Base-by-base conservation (phyloP, 2,113 vertebrate species). In the Tonatia bakeri region DNA sequence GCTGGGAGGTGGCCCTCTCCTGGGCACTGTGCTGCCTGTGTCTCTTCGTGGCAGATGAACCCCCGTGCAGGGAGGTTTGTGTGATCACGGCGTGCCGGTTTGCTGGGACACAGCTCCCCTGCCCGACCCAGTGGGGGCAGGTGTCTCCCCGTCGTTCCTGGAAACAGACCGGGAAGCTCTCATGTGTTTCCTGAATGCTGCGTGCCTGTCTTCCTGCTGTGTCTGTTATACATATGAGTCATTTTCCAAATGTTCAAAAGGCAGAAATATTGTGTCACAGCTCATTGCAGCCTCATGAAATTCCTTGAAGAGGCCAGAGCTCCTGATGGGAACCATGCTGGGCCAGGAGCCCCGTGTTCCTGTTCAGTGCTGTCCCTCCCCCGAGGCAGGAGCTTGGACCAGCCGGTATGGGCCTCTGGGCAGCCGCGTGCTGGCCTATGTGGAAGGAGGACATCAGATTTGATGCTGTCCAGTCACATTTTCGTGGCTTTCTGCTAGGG, bases 171-270 rank as follows among this genome's bases (percentile, higher is more conserved):
- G 59, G 87, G 38, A 91, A 93, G 90, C 50, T 93, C 56, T 52
- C 67, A 54, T 94, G 77, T 85, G 33, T 72, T 96, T 67, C 61
- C 56, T 77, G 84, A 85, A 56, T 52, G 50, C 15, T 80, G 81
- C 59, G 17, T 64, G 80, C 24, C 85, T 59, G 81, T 82, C 76
- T 97, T 84, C 70, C 83, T 97, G 79, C 92, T 69, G 73, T 73
- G 33, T 92, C 83, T 94, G 75, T 90, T 93, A 56, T 82, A 88
- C 52, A 47, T 43, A 54, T 69, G 31, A 94, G 69, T 96, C 61
- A 95, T 92, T 97, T 96, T 92, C 85, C 89, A 94, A 97, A 96
- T 89, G 82, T 64, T 93, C 85, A 65, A 93, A 92, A 93, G 83
- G 87, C 40, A 91, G 73, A 94, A 88, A 91, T 82, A 94, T 73